Percentiles rank a stretch among this genome's conserved stretches.
These are phyloP conservation scores for Thaumatotibia leucotreta DNA, from an alignment of 1,140 invertebrate species.

Conservation along the genomic window DNA sequence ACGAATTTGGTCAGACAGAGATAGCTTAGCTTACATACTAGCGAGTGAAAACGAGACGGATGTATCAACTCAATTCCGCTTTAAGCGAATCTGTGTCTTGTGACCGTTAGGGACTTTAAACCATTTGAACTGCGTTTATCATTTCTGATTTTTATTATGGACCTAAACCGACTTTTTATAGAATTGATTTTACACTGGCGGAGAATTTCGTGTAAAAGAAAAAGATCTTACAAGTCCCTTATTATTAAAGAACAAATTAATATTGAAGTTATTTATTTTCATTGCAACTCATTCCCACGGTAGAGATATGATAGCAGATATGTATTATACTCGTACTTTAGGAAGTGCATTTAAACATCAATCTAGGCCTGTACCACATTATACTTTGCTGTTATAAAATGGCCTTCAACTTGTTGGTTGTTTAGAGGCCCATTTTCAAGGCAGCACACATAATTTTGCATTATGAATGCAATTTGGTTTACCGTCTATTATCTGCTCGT, in stretches of 20 bases:
- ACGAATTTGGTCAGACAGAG: constrained; percentile 47
- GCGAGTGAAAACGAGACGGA: constrained; percentile 21
- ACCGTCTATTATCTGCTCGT: neutral
- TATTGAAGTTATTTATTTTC: neutral
- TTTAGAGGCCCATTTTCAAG: neutral
- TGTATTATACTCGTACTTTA: neutral
- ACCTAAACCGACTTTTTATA: neutral
- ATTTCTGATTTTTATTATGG: neutral
- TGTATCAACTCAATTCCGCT: neutral
- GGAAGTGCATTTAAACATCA: neutral
- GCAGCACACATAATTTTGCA: neutral
- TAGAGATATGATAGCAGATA: constrained; percentile 6
- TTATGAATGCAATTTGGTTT: neutral
- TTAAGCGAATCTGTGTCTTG: neutral
- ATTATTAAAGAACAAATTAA: neutral
- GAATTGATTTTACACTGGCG: neutral
- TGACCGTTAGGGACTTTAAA: neutral
- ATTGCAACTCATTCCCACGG: neutral
- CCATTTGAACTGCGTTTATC: neutral
- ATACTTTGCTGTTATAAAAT: neutral
- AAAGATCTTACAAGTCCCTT: neutral
- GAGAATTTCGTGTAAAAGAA: neutral
- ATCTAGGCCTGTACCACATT: neutral
- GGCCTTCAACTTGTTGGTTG: neutral
- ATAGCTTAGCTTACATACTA: constrained; percentile 19